Evolutionary conservation across 2,113 vertebrate species (phyloP), one percentile per base, ranked within the genome.

Genomic region (Regulus satrapa): DNA sequence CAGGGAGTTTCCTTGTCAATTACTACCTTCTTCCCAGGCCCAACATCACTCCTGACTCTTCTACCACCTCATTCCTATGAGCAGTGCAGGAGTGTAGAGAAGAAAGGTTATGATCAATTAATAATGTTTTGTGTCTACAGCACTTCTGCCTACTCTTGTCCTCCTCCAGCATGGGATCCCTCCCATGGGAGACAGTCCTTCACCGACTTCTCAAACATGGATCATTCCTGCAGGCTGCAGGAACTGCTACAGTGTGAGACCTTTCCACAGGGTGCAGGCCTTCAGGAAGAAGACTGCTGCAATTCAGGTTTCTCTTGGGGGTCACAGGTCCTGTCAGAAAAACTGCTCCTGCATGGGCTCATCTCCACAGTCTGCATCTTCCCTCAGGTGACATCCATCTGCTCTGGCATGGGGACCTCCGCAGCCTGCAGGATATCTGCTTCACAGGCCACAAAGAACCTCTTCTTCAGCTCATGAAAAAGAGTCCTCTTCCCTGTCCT

Each of bases 271-370:
- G 14, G 8, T 26, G 14, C 46, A 18, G 29, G 40, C n/a, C 54
- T 31, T 66, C 40, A 56, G 29, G 21, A 71, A 71, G 25, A 10
- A 20, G 34, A 51, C 13, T 72, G 32, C 40, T 55, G 24, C 46
- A 55, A 21, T 4, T 9, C 0, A 1, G 13, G 11, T 25, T 15
- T 2, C 21, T 78, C 3, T 9, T 43, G 55, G 31, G 34, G 31
- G 8, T 84, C 61, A 48, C 49, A 84, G 8, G 4, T 74, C 23
- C 43, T 63, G 14, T 24, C 41, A 73, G 54, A 51, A 78, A 61
- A 78, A 49, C 8, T 45, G 8, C 9, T 72, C 7, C 36, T 61
- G 10, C 7, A 34, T 38, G 41, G 23, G 34, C 7, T 66, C 14
- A 12, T 52, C 29, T 34, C 32, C 14, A 28, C 4, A 8, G 24